phyloP scores from a whole-genome alignment of 2,888 invertebrate species.

The Pardosa pseudoannulata region DNA sequence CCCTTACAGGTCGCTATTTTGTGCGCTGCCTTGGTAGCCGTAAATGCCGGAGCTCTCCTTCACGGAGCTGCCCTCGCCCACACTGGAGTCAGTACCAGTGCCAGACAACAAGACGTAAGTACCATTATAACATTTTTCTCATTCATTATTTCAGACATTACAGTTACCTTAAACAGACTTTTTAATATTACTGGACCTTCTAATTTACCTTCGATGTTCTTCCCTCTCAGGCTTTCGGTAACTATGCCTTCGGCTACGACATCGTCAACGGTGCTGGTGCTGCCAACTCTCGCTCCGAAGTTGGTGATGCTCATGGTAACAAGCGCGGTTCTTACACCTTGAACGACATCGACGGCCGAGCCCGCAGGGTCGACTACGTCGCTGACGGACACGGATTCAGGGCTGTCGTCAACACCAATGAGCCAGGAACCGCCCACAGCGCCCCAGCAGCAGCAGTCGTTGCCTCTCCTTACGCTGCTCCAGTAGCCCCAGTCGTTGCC shows the following conservation, averaged over 20 bases:
- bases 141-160: no score
- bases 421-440: not conserved
- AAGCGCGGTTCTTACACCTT: not conserved
- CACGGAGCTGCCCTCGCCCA: slow-evolving; percentile 18
- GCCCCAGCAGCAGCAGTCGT: not conserved
- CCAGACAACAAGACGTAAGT: slow-evolving; percentile 32
- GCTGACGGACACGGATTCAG: not conserved
- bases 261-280: not conserved
- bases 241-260: not conserved
- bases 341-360: not conserved
- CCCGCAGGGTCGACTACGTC: not conserved
- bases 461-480: not conserved
- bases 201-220: no score
- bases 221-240: not conserved
- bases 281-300: not conserved
- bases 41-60: slow-evolving; percentile 4
- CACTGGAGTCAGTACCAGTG: slow-evolving; percentile 23
- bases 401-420: not conserved
- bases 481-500: not conserved
- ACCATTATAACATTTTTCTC: no score
- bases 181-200: no score
- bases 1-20: slow-evolving; percentile 23
- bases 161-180: no score
- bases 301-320: not conserved
- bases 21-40: slow-evolving; percentile 33